Evolutionary conservation across 1,140 invertebrate species (phyloP).

Genomic region (Wiebesia pumilae): DNA sequence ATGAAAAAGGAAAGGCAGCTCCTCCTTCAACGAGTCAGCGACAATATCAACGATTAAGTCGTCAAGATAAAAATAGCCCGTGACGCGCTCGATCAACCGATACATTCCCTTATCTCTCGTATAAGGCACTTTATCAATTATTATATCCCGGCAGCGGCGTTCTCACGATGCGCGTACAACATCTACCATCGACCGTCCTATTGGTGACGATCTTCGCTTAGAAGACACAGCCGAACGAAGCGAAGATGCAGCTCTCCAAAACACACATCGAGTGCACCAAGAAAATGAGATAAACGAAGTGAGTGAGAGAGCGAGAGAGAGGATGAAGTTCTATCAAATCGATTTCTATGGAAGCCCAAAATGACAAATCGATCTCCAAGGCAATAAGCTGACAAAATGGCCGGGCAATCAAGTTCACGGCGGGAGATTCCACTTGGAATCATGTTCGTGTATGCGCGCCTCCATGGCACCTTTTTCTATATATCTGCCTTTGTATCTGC

Average conservation of each 20-base stretch:
- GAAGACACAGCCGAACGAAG: background rate
- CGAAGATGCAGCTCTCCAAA: background rate
- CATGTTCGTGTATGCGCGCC: constrained; percentile 11
- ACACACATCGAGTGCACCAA: background rate
- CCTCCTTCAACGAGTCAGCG: background rate
- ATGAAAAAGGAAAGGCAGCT: background rate
- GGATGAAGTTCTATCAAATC: constrained; percentile 41
- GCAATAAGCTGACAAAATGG: constrained; percentile 67
- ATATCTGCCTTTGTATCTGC: constrained; percentile 17
- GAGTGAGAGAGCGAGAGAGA: background rate
- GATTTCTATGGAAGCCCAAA: constrained; percentile 59
- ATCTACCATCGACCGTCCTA: background rate
- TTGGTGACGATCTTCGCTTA: background rate
- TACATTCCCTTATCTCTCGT: constrained; percentile 32
- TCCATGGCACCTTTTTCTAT: constrained; percentile 9
- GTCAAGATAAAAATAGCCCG: constrained; percentile 26
- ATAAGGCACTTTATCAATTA: constrained; percentile 40
- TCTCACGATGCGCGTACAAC: constrained; percentile 41
- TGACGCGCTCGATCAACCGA: constrained; percentile 18
- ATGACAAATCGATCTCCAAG: constrained; percentile 65
- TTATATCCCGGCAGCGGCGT: constrained; percentile 14
- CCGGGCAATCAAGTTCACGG: constrained; percentile 62
- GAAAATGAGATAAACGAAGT: too few species aligned
- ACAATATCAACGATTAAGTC: constrained; percentile 47
- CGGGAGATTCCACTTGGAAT: constrained; percentile 63